Base-by-base conservation (phyloP, 1,140 invertebrate species). In the Drosophila fuyamai region DNA sequence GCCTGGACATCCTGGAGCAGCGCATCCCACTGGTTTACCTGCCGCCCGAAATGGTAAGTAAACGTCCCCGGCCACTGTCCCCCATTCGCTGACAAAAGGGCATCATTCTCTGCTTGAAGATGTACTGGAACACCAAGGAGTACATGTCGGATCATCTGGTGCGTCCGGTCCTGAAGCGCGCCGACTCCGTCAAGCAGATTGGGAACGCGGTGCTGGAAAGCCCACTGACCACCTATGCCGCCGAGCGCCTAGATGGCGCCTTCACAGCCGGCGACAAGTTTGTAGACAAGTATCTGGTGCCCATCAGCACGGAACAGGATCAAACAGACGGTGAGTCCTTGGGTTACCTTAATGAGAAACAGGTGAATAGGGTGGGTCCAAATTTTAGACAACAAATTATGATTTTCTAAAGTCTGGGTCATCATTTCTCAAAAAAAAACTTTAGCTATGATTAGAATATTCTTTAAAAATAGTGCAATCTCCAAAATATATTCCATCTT, bases 101-200 rank as follows among this genome's bases (percentile, higher is more conserved):
- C 61, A 75, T 89, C 50, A 50, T 78, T 58, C 78, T 83, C 57
- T 76, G 35, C 66, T 77, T 76, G 59, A 81, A 97, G 96, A 95
- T 97, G 91, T 96, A 96, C 91, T 94, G 93, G 61, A 96, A 95
- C 60, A 96, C 96, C 10, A 95, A 96, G 86, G 95, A 96, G 71
- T 96, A 95, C 88, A 95, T 97, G 66, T 94, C 93, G 65, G 93
- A 94, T 79, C 95, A 94, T 88, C 93, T 96, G 29, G 95, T 96
- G 1, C 94, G 92, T 48, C 95, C 95, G 2, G 95, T 96, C 8
- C 76, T 97, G 7, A 95, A 95, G 74, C 93, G 96, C 46, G 96
- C 96, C 2, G 96, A 96, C 90, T 96, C 96, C 0, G 95, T 97
- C 1, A 97, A 96, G 89, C 94, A 96, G 82, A 94, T 97, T 62